Evolutionary conservation across 2,113 vertebrate genomes (phyloP).

Genomic region (Zapornia atra): DNA sequence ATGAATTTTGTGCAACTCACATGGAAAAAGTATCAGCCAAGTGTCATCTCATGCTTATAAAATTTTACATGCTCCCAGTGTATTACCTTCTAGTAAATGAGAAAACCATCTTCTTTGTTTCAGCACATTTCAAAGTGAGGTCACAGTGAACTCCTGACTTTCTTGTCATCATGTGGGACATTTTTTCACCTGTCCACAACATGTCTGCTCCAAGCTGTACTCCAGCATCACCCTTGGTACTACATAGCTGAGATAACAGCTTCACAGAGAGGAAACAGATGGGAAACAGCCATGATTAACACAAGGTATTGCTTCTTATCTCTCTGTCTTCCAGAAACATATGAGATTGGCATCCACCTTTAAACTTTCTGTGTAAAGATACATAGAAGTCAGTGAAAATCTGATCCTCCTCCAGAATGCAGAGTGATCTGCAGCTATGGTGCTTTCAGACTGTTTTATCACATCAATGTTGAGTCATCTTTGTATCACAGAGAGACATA

Average conservation of each 20-base stretch:
- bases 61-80: neutral
- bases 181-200: neutral
- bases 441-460: neutral
- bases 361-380: neutral
- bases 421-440: neutral
- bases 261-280: constrained; percentile 10
- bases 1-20: neutral
- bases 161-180: neutral
- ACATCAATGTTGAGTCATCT: neutral
- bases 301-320: neutral
- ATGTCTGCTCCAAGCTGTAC: neutral
- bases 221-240: neutral
- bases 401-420: neutral
- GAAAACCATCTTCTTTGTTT: neutral
- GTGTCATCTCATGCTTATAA: neutral
- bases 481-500: neutral
- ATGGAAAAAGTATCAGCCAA: neutral
- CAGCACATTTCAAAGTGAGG: constrained; percentile 5
- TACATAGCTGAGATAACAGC: neutral
- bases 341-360: neutral
- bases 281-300: neutral
- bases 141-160: neutral
- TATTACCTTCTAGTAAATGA: neutral
- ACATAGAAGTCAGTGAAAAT: neutral
- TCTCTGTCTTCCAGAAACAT: neutral